phyloP scores from a whole-genome alignment of 1,140 invertebrate species.

The Magallana gigas region DNA sequence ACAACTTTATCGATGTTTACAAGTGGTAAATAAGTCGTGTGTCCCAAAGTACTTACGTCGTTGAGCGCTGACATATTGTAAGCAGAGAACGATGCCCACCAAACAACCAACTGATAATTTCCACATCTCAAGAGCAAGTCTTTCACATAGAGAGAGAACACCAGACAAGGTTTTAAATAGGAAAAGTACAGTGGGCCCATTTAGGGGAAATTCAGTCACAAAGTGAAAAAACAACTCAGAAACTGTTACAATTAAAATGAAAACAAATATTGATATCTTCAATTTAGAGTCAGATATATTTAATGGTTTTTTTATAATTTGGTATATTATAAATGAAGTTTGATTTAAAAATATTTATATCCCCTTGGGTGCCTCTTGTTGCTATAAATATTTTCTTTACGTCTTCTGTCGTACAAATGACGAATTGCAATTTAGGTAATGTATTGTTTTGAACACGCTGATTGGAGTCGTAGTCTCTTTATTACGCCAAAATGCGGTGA shows the following conservation, averaged over 20 bases:
- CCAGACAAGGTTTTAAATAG: slow-evolving; percentile 24
- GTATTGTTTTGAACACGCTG: slow-evolving; percentile 29
- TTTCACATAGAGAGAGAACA: slow-evolving; percentile 1
- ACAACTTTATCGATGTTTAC: too few species aligned
- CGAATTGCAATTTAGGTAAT: slow-evolving; percentile 34
- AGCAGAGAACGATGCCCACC: slow-evolving; percentile 7
- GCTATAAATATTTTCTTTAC: slow-evolving; percentile 28
- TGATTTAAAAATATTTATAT: background rate
- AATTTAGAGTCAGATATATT: too few species aligned
- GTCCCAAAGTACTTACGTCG: background rate
- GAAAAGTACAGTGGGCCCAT: background rate
- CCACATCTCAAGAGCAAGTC: slow-evolving; percentile 19
- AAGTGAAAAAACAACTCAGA: too few species aligned
- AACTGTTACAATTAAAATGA: too few species aligned
- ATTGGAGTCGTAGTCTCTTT: slow-evolving; percentile 3
- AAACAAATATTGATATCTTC: too few species aligned
- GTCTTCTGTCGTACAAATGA: slow-evolving; percentile 19
- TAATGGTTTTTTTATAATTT: too few species aligned
- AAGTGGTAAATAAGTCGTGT: too few species aligned
- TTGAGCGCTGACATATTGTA: slow-evolving; percentile 3
- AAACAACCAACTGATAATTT: slow-evolving; percentile 17
- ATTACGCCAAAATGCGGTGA: slow-evolving; percentile 25
- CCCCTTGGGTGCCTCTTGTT: slow-evolving; percentile 7
- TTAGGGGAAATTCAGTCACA: background rate
- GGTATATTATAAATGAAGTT: too few species aligned